These are phyloP conservation scores for Neosilurus hyrtlii DNA, from an alignment of 2,797 vertebrate species.

Conservation along the genomic window DNA sequence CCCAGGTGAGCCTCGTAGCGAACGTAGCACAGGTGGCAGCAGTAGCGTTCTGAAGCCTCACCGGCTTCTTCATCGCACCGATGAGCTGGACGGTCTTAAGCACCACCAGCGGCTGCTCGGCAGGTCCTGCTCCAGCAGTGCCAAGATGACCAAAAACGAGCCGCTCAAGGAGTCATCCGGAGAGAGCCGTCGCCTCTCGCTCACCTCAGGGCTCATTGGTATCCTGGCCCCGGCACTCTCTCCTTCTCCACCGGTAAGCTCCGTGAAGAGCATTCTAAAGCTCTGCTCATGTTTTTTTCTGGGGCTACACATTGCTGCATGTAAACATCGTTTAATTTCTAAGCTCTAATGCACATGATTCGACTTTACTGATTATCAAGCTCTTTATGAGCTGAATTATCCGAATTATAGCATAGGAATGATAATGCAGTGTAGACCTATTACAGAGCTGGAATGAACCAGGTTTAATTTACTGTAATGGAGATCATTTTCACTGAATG, in stretches of 20 bases:
- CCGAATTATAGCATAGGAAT: background rate
- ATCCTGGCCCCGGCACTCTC: constrained; percentile 85
- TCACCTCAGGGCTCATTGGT: constrained; percentile 91
- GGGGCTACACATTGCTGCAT: background rate
- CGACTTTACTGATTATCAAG: constrained; percentile 8
- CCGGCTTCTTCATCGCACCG: constrained; percentile 80
- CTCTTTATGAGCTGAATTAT: constrained; percentile 15
- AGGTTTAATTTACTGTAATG: constrained; percentile 13
- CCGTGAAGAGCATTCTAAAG: background rate
- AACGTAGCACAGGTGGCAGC: constrained; percentile 64
- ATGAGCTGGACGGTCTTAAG: constrained; percentile 82
- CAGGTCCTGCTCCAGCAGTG: constrained; percentile 78
- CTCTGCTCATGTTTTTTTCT: background rate
- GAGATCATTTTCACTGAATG: constrained; percentile 6
- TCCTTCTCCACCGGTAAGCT: constrained; percentile 62
- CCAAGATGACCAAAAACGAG: constrained; percentile 79
- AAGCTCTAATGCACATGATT: constrained; percentile 6
- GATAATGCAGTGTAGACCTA: background rate
- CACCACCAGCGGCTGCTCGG: constrained; percentile 80
- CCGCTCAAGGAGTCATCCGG: constrained; percentile 77
- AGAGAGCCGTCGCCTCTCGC: constrained; percentile 85
- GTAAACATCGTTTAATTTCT: background rate
- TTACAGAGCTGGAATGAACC: constrained; percentile 8
- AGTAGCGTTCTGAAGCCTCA: constrained; percentile 78
- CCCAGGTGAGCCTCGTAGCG: constrained; percentile 79